These are phyloP conservation scores for Laothoe populi DNA, from an alignment of 2,888 invertebrate genomes.

Conservation along the genomic window DNA sequence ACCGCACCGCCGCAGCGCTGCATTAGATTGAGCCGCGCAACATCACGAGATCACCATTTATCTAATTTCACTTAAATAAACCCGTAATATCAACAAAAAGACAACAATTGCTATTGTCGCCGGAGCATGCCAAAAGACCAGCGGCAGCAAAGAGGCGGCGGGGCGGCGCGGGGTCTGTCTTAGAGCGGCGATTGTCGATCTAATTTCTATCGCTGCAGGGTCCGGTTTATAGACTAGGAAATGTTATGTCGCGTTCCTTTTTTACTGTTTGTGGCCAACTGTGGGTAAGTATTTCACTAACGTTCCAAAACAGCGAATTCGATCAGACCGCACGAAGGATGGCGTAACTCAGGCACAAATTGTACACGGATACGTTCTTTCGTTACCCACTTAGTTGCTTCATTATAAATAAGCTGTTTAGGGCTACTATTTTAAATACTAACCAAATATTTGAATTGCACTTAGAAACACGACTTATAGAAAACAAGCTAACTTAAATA, in stretches of 20 bases:
- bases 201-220: constrained; percentile 53
- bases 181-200: constrained; percentile 49
- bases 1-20: constrained; percentile 61
- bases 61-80: constrained; percentile 84
- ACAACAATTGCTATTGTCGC: constrained; percentile 63
- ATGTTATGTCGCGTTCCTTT: constrained; percentile 44
- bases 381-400: not conserved
- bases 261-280: constrained; percentile 50
- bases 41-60: constrained; percentile 81
- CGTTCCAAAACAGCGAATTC: constrained; percentile 71
- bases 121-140: constrained; percentile 57
- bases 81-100: constrained; percentile 81
- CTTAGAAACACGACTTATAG: too few species aligned
- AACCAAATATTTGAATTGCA: not conserved
- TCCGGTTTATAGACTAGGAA: constrained; percentile 46
- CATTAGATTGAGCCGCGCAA: constrained; percentile 74
- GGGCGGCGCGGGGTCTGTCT: constrained; percentile 32
- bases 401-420: not conserved
- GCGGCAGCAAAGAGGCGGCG: constrained; percentile 31
- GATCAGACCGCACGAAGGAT: constrained; percentile 58
- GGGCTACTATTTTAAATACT: not conserved
- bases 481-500: too few species aligned
- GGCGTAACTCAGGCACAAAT: constrained; percentile 60
- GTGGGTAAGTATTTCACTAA: constrained; percentile 70
- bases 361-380: constrained; percentile 37